Base-by-base conservation (phyloP, 2,888 invertebrate species). In the Brachyopa scutellaris region DNA sequence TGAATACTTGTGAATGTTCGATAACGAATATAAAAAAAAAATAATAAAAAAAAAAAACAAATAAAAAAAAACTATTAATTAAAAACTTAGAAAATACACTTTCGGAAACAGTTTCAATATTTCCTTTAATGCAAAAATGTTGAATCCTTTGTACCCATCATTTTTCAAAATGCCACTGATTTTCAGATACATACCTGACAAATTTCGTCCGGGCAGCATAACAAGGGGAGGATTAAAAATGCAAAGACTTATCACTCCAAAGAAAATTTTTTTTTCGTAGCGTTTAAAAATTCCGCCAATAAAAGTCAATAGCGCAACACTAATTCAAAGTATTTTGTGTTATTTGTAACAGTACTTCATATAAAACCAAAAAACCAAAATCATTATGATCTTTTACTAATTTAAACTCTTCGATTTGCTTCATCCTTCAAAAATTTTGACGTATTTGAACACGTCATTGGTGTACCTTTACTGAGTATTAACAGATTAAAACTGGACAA, bases 121-220 rank as follows among this genome's bases (percentile, higher is more conserved):
- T 74, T 69, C 64, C 69, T 74, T 74, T 64, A 57, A 59, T 77
- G 74, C 76, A 76, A 80, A 80, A 72, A 69, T 78, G 69, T 77
- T 84, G 78, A 82, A 73, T 67, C 69, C 66, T 78, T 76, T 82
- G 77, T 82, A 78, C 82, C 82, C 84, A 78, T 72, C 64, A 84
- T 84, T 85, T 85, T 84, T 85, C 88, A 89, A 89, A 89, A 88
- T 90, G 89, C 89, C 88, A 89, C 89, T 90, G 90, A 90, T 89
- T 90, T 90, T 90, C 90, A 90, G 90, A 90, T 89, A 5, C 26
- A 89, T 89, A 87, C 87, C 86, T 87, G 88, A 88, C 88, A 89
- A 87, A 87, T 86, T 88, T 88, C 88, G 88, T 89, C 88, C 88
- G 87, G 89, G 89, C 88, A 88, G 89, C 87, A 87, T 86, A 62